Base-by-base conservation (phyloP, 2,797 vertebrate species). In the Sphaeramia orbicularis region DNA sequence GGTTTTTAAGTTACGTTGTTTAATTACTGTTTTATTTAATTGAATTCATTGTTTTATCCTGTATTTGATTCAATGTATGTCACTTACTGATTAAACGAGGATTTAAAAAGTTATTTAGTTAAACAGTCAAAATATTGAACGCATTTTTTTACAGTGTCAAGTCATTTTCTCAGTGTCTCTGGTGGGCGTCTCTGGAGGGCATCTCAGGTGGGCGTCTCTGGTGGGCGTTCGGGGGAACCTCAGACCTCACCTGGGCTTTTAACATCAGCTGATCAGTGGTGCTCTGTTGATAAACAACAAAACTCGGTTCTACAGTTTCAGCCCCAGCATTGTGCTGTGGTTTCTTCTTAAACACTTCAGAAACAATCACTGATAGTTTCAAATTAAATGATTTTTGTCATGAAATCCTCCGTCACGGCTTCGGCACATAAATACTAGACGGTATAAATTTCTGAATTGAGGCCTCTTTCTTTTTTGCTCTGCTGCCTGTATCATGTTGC, bases 401-500 rank as follows among this genome's bases (percentile, higher is more conserved):
- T 30, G 18, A 71, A 82, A 55, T 54, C 63, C 53, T 63, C 37
- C 37, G 54, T 76, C 54, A 76, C 10, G 21, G 56, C 45, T 21
- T 41, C 11, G 1, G 51, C 65, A 52, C 64, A 65, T 43, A 57
- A 64, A 61, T 55, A 73, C 60, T 37, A 67, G 66, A 80, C 16
- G 27, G 70, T 74, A 49, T 81, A 65, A 63, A 71, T 80, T 65
- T 76, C 40, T 65, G 30, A 59, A 80, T 55, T 44, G 54, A 66
- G 61, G 48, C 54, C 71, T 71, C 66, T 55, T 61, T 71, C 64
- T 74, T 76, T 80, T 66, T 66, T 21, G 53, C 61, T 68, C 19
- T 18, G 14, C 41, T 71, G 40, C 19, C 37, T 59, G 81, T 74
- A 82, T 86, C 82, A 43, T 80, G 74, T 87, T 85, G 44, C 78